Evolutionary conservation across 2,797 vertebrate species (phyloP).

Genomic region (Urosaurus nigricauda): DNA sequence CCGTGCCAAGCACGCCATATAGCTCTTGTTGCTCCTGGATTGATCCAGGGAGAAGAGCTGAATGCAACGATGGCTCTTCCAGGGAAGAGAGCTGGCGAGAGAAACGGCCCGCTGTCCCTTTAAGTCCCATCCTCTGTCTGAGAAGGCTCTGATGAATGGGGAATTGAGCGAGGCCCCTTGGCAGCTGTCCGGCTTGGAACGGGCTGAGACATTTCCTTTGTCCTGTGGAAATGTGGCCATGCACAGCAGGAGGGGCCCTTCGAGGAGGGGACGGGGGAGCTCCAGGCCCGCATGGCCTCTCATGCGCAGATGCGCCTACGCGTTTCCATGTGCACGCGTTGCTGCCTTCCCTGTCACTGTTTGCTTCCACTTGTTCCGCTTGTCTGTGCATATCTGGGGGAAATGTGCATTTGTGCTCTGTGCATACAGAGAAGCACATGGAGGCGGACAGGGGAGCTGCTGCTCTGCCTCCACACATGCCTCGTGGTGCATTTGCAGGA

Average conservation of each 20-base stretch:
- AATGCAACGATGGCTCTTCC: not conserved
- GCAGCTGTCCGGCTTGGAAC: constrained; percentile 30
- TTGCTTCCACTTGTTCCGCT: not conserved
- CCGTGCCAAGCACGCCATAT: not conserved
- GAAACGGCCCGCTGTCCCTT: constrained; percentile 2
- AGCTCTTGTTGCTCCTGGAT: not conserved
- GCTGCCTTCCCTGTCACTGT: not conserved
- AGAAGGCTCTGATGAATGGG: constrained; percentile 16
- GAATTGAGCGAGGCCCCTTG: constrained; percentile 7
- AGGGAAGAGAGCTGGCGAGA: not conserved
- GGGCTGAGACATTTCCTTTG: constrained; percentile 36
- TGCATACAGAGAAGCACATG: not conserved
- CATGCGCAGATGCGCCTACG: not conserved
- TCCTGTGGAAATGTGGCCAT: constrained; percentile 1
- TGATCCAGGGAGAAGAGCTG: too few species aligned
- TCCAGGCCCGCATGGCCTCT: not conserved
- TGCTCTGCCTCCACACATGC: not conserved
- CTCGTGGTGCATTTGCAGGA: not conserved
- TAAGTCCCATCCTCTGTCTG: not conserved
- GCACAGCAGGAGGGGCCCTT: not conserved
- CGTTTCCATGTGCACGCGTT: not conserved
- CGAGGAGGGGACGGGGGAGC: not conserved
- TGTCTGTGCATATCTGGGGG: not conserved
- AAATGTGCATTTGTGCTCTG: not conserved
- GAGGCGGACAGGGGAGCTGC: not conserved